phyloP scores from a whole-genome alignment of 2,797 vertebrate genomes.

The Rallus crepitans region DNA sequence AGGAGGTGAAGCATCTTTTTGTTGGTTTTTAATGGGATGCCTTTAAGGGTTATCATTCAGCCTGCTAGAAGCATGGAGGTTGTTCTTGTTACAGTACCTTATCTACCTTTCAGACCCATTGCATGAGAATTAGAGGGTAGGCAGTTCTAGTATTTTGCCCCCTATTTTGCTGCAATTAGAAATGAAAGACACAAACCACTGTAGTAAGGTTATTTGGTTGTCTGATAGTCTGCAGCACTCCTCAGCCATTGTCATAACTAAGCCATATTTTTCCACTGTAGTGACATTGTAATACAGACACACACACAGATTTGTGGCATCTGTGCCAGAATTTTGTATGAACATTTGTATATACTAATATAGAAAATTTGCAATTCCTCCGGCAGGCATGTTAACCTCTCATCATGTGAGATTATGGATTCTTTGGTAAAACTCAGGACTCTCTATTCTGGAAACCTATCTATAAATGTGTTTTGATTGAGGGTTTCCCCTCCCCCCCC shows the following conservation, averaged over 20 bases:
- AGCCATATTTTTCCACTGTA: conserved; percentile 14
- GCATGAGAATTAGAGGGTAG: background rate
- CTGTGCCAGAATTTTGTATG: conserved; percentile 46
- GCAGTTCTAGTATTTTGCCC: background rate
- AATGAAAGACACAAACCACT: conserved; percentile 16
- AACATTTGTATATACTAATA: conserved; percentile 40
- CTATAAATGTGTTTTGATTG: background rate
- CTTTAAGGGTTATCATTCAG: conserved; percentile 41
- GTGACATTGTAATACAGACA: conserved; percentile 7
- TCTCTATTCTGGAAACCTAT: background rate
- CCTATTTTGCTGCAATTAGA: conserved; percentile 30
- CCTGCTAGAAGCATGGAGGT: background rate
- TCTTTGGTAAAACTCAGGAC: background rate
- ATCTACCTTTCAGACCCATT: conserved; percentile 29
- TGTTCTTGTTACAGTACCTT: conserved; percentile 27
- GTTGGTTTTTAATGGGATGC: conserved; percentile 39
- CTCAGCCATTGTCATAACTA: conserved; percentile 18
- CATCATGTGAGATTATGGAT: background rate
- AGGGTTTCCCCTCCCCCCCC: background rate
- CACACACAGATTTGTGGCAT: conserved; percentile 28
- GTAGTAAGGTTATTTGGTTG: background rate
- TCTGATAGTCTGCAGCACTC: background rate
- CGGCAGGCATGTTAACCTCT: conserved; percentile 12
- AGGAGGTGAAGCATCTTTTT: conserved; percentile 15
- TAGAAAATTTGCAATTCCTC: conserved; percentile 2